Base-by-base conservation (phyloP, 1,140 invertebrate genomes). In the Solen grandis region DNA sequence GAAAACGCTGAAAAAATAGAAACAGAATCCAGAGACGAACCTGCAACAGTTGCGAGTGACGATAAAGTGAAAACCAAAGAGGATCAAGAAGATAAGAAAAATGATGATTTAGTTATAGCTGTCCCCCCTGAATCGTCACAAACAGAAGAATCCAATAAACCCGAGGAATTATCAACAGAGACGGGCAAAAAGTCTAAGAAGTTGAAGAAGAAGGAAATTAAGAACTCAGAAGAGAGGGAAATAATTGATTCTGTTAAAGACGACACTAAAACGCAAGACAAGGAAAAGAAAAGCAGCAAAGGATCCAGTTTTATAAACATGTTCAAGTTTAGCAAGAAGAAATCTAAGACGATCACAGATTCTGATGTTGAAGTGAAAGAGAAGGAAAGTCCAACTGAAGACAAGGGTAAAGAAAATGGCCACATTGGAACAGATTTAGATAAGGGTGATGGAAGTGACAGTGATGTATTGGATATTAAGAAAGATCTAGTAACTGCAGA, bases 251-350 rank as follows among this genome's bases (percentile, higher is more conserved):
- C 66, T 10, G 66, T 69, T 25, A 50, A 69, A 54, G 2, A 54
- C 13, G 22, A 69, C 5, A 41, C 46, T 36, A 22, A 46, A 36
- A 46, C 38, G 33, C 16, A 41, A 8, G 38, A 66, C 41, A 66
- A 41, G 31, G 65, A 57, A 33, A 69, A 52, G 38, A 78, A 68
- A 14, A 31, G 63, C 41, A 5, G 41, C 8, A 66, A 65, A 29
- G 35, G 22, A 27, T 66, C 33, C 41, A 29, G 50, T 16, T 35
- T 78, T 31, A 29, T 50, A 5, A 78, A 69, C 50, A 78, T 78
- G 75, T 78, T 78, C 35, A 78, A 78, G 60, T 78, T 78, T 60
- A 78, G 75, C 29, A 68, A 57, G 41, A 78, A 54, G 52, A 78
- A 69, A 60, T 50, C 50, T 27, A 55, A 29, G n/a, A 16, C 50